Evolutionary conservation across 2,888 invertebrate genomes (phyloP).

Genomic region (Argyra leucocephala): DNA sequence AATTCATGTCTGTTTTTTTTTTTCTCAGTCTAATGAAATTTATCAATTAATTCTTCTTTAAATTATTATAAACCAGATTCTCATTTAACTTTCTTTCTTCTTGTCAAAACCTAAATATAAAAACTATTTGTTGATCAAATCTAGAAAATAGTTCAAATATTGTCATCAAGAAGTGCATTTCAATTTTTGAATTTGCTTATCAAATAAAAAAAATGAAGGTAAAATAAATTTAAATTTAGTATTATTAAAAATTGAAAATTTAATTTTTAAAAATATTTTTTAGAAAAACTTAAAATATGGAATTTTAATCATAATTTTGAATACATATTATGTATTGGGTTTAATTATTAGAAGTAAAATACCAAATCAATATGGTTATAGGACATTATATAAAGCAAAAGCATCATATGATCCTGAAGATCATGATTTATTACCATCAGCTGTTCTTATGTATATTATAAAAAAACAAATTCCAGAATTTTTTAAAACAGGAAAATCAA

Average conservation of each 20-base stretch:
- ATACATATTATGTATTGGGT: not conserved
- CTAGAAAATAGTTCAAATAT: not conserved
- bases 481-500: not conserved
- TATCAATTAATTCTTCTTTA: not conserved
- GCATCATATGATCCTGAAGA: constrained; percentile 1
- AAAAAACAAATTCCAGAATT: not conserved
- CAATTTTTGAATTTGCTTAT: not conserved
- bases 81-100: not conserved
- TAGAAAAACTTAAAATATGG: not conserved
- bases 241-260: too few relatives aligned
- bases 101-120: not conserved
- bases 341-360: not conserved
- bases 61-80: not conserved
- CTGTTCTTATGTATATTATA: not conserved
- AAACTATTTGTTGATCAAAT: not conserved
- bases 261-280: not conserved
- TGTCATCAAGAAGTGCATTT: not conserved
- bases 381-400: not conserved
- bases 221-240: not conserved
- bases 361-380: not conserved
- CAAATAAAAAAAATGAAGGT: not conserved
- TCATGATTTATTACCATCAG: not conserved
- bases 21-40: too few relatives aligned
- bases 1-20: not conserved
- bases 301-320: too few relatives aligned